Evolutionary conservation across 2,888 invertebrate genomes (phyloP).

Genomic region (Cheilosia vernalis): DNA sequence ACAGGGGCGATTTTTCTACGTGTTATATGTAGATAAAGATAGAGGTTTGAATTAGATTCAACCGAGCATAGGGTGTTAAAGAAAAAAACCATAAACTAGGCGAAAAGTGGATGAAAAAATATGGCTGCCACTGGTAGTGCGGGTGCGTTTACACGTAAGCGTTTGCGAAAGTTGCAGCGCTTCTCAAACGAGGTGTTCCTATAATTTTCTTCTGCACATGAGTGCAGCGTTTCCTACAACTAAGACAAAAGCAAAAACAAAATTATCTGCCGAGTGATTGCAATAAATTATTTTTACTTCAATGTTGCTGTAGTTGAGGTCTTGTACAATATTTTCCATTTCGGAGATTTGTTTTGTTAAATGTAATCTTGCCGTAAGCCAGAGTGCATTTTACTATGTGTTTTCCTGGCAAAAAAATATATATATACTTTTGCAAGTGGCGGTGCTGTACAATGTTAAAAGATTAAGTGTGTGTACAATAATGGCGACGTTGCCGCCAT

Average conservation of each 20-base stretch:
- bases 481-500: constrained; percentile 49
- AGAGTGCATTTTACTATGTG: constrained; percentile 44
- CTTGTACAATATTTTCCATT: constrained; percentile 55
- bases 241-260: background rate
- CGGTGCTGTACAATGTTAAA: constrained; percentile 12
- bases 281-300: constrained; percentile 42
- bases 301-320: constrained; percentile 23
- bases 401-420: background rate
- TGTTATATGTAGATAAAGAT: too few species aligned
- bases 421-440: background rate
- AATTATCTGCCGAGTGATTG: constrained; percentile 16
- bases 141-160: too few species aligned
- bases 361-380: constrained; percentile 41
- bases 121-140: too few species aligned
- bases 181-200: too few species aligned
- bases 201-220: too few species aligned
- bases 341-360: constrained; percentile 37
- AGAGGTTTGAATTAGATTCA: too few species aligned
- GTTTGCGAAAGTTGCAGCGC: too few species aligned
- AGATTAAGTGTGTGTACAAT: constrained; percentile 65
- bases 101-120: too few species aligned
- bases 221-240: too few species aligned
- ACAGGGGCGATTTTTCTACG: too few species aligned
- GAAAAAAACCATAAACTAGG: too few species aligned
- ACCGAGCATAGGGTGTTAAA: too few species aligned